Percentiles rank a stretch among this genome's conserved stretches.
Conservation (phyloP, 2,113 vertebrate species). For the Neolamprologus brichardi region DNA sequence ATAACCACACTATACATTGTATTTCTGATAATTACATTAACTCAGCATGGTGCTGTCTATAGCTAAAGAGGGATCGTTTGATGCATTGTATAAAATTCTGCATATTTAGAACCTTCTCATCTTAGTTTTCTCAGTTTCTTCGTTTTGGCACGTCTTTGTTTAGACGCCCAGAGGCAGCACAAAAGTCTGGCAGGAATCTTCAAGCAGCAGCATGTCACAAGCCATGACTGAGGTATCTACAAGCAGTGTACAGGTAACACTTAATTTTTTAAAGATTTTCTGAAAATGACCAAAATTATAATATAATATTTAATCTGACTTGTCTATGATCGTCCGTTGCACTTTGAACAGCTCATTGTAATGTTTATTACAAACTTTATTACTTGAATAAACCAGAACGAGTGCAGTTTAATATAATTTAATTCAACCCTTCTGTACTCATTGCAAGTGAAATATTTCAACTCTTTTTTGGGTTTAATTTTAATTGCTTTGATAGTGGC, state of each 20-base stretch:
- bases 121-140: neutral
- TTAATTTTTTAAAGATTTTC: neutral
- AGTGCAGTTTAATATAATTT: neutral
- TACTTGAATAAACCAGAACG: neutral
- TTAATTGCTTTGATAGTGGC: neutral
- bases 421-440: neutral
- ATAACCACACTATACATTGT: neutral
- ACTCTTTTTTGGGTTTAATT: neutral
- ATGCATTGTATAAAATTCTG: neutral
- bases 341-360: neutral
- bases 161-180: neutral
- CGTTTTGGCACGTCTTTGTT: neutral
- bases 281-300: neutral
- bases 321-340: neutral
- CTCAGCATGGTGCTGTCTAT: neutral
- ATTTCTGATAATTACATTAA: neutral
- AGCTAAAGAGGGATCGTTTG: neutral
- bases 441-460: neutral
- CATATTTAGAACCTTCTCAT: neutral
- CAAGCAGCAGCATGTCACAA: neutral
- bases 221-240: neutral
- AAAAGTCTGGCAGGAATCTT: neutral
- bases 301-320: neutral
- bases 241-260: neutral
- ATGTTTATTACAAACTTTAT: neutral